Base-by-base conservation (phyloP, 1,140 invertebrate genomes). In the Anastrepha obliqua region DNA sequence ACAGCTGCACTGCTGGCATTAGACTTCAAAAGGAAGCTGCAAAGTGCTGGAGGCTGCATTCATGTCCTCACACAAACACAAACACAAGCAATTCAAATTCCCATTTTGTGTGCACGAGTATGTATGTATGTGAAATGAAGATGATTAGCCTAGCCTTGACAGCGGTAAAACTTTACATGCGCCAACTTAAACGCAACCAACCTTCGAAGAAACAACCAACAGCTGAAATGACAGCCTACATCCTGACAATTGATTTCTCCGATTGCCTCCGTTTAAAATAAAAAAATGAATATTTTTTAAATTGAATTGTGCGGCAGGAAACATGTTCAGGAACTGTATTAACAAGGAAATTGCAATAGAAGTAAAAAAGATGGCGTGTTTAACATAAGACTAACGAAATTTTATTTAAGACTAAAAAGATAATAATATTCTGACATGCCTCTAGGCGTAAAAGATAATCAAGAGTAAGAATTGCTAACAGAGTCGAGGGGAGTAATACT, bases 1-100 rank as follows among this genome's bases (percentile, higher is more conserved):
- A 62, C 85, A 86, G 55, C 74, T 81, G 74, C 47, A n/a, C 11
- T 58, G 74, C n/a, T 81, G 74, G 47, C 20, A 81, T 81, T 81
- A 81, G 74, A 55, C 74, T 51, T 29, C 17, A 42, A 42, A 44
- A 81, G 74, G 47, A 81, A 55, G 47, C 74, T 81, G 74, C 47
- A 81, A 13, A 81, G 74, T 47, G 13, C 74, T 42, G 47, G 47
- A 29, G 74, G 74, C 74, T 55, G 13, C n/a, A 15, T n/a, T 81
- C 11, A 8, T 29, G n/a, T 51, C n/a, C 44, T 55, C n/a, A 78
- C 47, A 55, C 44, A 6, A 44, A 51, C 17, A 51, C 44, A 58
- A 42, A 78, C n/a, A 58, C 70, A 74, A 11, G 47, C 15, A 47
- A 11, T 5, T 55, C 9, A 17, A 51, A 55, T n/a, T 4, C 17